phyloP scores from a whole-genome alignment of 2,797 vertebrate species.

The Darevskia mixta region DNA sequence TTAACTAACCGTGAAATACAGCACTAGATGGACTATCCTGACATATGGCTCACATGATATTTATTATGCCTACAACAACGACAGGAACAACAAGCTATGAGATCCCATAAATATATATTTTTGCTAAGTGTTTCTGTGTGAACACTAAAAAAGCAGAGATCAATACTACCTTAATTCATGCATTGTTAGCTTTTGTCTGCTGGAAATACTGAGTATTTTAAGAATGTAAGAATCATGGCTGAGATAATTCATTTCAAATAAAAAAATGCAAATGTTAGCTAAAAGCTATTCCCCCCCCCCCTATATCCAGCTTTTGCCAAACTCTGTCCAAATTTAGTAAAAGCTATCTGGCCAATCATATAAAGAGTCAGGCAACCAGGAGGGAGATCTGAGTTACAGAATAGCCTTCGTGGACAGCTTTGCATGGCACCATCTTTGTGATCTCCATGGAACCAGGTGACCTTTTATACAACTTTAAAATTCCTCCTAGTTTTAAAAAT shows the following conservation, averaged over 20 bases:
- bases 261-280: constrained; percentile 1
- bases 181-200: neutral
- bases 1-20: constrained; percentile 68
- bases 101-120: constrained; percentile 56
- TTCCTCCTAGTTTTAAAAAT: too few relatives aligned
- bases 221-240: neutral
- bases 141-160: neutral
- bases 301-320: constrained; percentile 10
- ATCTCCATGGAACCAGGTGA: too few relatives aligned
- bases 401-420: too few relatives aligned
- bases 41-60: too few relatives aligned
- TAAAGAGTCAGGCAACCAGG: too few relatives aligned
- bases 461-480: too few relatives aligned
- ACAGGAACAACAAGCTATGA: constrained; percentile 12
- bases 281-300: too few relatives aligned
- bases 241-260: neutral
- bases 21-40: constrained; percentile 67
- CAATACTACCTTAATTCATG: neutral
- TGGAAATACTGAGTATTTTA: neutral
- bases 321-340: neutral
- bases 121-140: constrained; percentile 19
- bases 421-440: too few relatives aligned
- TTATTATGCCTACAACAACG: neutral
- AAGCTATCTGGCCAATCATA: neutral
- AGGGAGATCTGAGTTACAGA: too few relatives aligned